Evolutionary conservation across 2,888 invertebrate genomes (phyloP).

Genomic region (Lobophora halterata): DNA sequence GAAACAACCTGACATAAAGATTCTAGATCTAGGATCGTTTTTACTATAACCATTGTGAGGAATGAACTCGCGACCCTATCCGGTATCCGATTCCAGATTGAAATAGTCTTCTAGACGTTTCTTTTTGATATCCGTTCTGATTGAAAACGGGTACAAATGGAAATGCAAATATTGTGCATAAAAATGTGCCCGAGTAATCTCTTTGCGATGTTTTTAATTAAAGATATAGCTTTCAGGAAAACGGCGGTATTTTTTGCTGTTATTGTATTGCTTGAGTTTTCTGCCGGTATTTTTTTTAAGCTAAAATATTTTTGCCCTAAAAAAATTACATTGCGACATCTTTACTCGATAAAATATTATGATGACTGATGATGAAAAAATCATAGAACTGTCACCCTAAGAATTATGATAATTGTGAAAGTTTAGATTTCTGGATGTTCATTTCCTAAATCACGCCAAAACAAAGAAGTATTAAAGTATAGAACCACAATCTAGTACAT

Average conservation of each 20-base stretch:
- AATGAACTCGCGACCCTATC: conserved; percentile 26
- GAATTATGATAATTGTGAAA: too few species aligned
- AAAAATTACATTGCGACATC: too few species aligned
- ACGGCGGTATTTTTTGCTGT: conserved; percentile 11
- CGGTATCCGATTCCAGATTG: conserved; percentile 17
- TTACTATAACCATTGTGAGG: conserved; percentile 27
- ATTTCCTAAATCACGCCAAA: too few species aligned
- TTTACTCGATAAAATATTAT: too few species aligned
- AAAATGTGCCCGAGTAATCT: conserved; percentile 19
- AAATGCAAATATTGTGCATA: conserved; percentile 26
- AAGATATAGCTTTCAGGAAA: conserved; percentile 17
- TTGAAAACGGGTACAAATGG: conserved; percentile 19
- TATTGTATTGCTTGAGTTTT: conserved; percentile 12
- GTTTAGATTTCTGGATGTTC: too few species aligned
- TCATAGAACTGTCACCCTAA: too few species aligned
- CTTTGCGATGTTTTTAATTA: conserved; percentile 23
- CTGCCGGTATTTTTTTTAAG: not conserved
- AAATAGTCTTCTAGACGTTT: conserved; percentile 10
- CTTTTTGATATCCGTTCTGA: conserved; percentile 12
- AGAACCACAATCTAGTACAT: too few species aligned
- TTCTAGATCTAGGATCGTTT: conserved; percentile 18
- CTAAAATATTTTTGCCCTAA: too few species aligned
- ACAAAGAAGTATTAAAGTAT: too few species aligned
- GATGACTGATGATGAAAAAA: too few species aligned
- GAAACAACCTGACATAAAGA: conserved; percentile 23